Base-by-base conservation (phyloP, 2,888 invertebrate species). In the Ectemnius continuus region DNA sequence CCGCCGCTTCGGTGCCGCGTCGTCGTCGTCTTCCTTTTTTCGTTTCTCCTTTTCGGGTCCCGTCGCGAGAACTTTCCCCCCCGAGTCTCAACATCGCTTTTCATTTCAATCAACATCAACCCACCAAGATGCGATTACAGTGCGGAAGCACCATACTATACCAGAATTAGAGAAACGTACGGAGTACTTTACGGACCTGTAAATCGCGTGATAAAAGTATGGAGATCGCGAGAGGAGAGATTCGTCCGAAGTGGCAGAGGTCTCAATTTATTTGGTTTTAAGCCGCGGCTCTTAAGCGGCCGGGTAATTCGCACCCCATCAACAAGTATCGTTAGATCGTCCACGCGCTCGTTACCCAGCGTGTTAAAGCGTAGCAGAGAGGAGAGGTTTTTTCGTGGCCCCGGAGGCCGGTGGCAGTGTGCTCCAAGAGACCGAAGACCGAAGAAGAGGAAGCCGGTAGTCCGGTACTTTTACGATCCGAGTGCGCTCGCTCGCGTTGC, bases 391-490 rank as follows among this genome's bases (percentile, higher is more conserved):
- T 73, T 73, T 66, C 48, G 6, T 57, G 28, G 61, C 47, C 67
- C 63, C 63, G 57, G 57, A 56, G 57, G 46, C 63, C 65, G 56
- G 67, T 75, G 66, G 78, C 78, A 36, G 36, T 78, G 78, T 71
- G 69, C 71, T 61, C 71, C 73, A 71, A 64, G 82, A 79, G 79
- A 73, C 72, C 74, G 76, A 70, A 72, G 60, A 61, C 57, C 63
- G 66, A 76, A 73, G 74, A 76, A 66, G 47, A 67, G 73, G 73
- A 79, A 76, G 78, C 71, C 36, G 67, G 65, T 70, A 86, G 86
- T 86, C 85, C 82, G 80, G 86, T 87, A 86, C 88, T 87, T 88
- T 88, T 85, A 87, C 82, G 85, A 78, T 84, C 79, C 78, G 81
- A 78, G 71, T 76, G 75, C 74, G 63, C 66, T 48, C 11, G 16